Evolutionary conservation across 2,888 invertebrate species (phyloP).

Genomic region (Xylophagus ater): DNA sequence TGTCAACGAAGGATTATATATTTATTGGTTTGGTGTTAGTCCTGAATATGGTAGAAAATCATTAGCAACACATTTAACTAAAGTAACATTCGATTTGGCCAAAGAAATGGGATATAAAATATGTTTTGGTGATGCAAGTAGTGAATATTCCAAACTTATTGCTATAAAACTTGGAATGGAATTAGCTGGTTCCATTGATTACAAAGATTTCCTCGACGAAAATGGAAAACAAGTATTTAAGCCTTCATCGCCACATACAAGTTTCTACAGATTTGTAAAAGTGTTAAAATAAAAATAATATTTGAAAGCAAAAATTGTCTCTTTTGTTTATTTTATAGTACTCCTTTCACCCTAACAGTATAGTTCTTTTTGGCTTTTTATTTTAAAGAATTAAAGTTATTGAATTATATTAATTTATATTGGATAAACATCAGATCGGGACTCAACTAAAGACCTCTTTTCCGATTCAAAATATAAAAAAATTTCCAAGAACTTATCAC

Average conservation of each 20-base stretch:
- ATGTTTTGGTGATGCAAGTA: conserved; percentile 17
- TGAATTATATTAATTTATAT: too few relatives aligned
- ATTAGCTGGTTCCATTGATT: conserved; percentile 13
- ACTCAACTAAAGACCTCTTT: too few relatives aligned
- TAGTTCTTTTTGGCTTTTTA: background rate
- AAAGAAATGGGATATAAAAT: conserved; percentile 14
- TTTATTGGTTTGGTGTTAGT: conserved; percentile 16
- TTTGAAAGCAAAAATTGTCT: background rate
- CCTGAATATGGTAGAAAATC: conserved; percentile 14
- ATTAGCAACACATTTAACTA: conserved; percentile 18
- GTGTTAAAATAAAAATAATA: conserved; percentile 8
- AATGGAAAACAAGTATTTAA: conserved; percentile 16
- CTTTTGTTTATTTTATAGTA: background rate
- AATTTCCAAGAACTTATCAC: too few relatives aligned
- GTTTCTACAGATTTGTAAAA: conserved; percentile 18
- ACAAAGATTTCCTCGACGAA: conserved; percentile 15
- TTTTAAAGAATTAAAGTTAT: background rate
- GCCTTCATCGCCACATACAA: conserved; percentile 16
- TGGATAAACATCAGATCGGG: too few relatives aligned
- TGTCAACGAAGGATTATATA: conserved; percentile 14
- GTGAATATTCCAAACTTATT: conserved; percentile 17
- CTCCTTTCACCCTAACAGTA: background rate
- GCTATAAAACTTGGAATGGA: conserved; percentile 17
- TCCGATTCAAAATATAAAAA: too few relatives aligned
- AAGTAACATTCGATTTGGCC: conserved; percentile 13